Evolutionary conservation across 2,113 vertebrate genomes (phyloP), one percentile per base, ranked within the genome.

Genomic region (Tympanuchus pallidicinctus): DNA sequence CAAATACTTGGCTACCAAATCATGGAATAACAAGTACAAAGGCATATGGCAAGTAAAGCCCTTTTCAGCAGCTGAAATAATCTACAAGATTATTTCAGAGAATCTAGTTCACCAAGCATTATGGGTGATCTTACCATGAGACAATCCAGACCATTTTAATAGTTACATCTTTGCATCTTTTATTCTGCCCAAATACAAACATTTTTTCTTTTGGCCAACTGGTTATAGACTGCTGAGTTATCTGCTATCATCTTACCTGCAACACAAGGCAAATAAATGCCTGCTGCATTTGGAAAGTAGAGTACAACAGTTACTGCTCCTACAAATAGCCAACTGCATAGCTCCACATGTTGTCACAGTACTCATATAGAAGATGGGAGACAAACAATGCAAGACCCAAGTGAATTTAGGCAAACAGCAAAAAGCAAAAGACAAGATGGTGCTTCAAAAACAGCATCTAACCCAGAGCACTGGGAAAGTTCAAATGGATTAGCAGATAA

Each of bases 321-420:
- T 78, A 36, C 25, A 16, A 6, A 20, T 1, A 28, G 22, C 19
- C 13, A 82, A 25, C 63, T 79, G 79, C 17, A 9, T 2, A 61
- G 52, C 40, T 52, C 16, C 59, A 66, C 2, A 0, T 36, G 20
- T 30, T 34, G 40, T 42, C 12, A 18, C 42, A 72, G n/a, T 27
- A 52, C 3, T 52, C 10, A n/a, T 2, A 19, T 9, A 80, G 24
- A 16, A 82, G 7, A 47, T 13, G 4, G 27, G 9, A 78, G 20
- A 52, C 3, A 13, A 88, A 56, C 30, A 77, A 20, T 15, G 13
- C 6, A 82, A 76, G 30, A 76, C 8, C 11, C 12, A 48, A 69
- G 38, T 67, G 9, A 89, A 43, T 0, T 0, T 38, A 6, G 8
- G n/a, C 7, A 80, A 75, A 54, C 0, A 38, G 16, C 32, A 45